Percentiles rank a stretch among this genome's conserved stretches.
Conservation (phyloP, 1,140 invertebrate species). For the Leptinotarsa undecemlineata region DNA sequence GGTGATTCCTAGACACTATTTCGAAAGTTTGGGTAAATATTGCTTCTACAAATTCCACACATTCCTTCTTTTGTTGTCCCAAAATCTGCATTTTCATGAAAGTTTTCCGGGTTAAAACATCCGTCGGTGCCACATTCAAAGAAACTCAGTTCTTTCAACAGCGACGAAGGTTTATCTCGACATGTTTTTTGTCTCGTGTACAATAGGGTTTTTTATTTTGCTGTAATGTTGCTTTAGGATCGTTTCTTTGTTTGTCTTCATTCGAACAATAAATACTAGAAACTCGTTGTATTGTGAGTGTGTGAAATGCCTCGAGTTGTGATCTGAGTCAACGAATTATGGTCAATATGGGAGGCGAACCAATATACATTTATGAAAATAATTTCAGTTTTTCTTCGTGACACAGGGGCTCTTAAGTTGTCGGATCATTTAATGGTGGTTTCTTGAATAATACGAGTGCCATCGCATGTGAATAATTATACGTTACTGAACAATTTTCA, state of each 20-base stretch:
- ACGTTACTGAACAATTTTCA: no score
- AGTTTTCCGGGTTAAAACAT: neutral
- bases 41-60: no score
- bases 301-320: neutral
- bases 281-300: conserved; percentile 2
- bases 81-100: neutral
- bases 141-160: neutral
- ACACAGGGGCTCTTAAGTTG: no score
- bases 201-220: conserved; percentile 3
- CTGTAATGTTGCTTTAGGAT: conserved; percentile 3
- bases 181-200: neutral
- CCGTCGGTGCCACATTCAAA: neutral
- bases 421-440: no score
- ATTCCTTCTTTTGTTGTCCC: neutral
- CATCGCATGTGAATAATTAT: no score
- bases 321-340: neutral
- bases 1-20: no score
- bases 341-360: neutral
- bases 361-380: no score
- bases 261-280: conserved; percentile 6
- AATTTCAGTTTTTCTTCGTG: no score
- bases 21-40: no score
- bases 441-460: no score
- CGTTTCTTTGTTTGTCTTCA: conserved; percentile 8
- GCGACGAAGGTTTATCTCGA: neutral